These are phyloP conservation scores for Dasypolia templi DNA, from an alignment of 2,888 invertebrate genomes.

Conservation along the genomic window DNA sequence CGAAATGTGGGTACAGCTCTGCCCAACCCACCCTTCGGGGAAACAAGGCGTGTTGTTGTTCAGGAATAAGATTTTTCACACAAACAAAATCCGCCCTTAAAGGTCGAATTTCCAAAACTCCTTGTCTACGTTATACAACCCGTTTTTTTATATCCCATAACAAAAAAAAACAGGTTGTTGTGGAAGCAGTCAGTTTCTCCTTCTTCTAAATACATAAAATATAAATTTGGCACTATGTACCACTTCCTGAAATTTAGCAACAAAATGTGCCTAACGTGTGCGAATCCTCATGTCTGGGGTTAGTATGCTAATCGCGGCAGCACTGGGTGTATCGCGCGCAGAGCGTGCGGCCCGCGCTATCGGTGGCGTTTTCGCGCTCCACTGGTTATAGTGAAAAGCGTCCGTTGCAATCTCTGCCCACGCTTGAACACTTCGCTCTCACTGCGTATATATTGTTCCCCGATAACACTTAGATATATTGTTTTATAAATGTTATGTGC, in stretches of 20 bases:
- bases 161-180: no score
- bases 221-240: background rate
- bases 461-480: slow-evolving; percentile 52
- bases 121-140: no score
- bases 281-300: slow-evolving; percentile 13
- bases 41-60: no score
- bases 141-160: no score
- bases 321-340: slow-evolving; percentile 47
- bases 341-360: slow-evolving; percentile 56
- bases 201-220: no score
- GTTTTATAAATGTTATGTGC: slow-evolving; percentile 51
- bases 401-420: slow-evolving; percentile 80
- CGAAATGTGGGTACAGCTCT: no score
- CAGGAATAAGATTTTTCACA: no score
- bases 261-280: background rate
- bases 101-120: no score
- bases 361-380: slow-evolving; percentile 79
- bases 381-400: slow-evolving; percentile 80
- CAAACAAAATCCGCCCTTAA: no score
- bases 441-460: slow-evolving; percentile 65
- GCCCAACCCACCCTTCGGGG: no score
- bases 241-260: background rate
- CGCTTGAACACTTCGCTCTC: slow-evolving; percentile 80
- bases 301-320: slow-evolving; percentile 51
- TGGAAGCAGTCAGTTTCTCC: no score